Base-by-base conservation (phyloP, 2,113 vertebrate genomes). In the Eulemur rufifrons region DNA sequence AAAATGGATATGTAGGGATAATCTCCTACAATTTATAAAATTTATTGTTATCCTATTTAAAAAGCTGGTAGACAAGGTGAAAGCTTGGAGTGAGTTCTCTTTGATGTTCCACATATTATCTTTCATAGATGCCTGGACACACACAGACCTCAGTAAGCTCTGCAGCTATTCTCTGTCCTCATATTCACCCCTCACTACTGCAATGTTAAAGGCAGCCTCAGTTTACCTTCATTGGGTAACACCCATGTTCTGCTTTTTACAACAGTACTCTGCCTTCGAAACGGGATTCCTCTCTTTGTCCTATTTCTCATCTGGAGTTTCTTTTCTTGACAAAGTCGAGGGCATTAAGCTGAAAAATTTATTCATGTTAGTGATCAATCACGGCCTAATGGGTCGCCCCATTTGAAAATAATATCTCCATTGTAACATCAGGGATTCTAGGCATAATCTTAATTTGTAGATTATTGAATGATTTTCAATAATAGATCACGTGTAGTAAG, bases 141-240 rank as follows among this genome's bases (percentile, higher is more conserved):
- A 23, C 32, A 8, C 5, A 45, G 1, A 23, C 63, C 14, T 66
- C 45, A 89, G 4, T 27, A 59, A 93, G 5, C 5, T 64, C 32
- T 83, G 4, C 2, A 56, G 0, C 1, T 17, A 47, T 21, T 42
- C 90, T 27, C 2, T 1, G 8, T 0, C 20, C 18, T 64, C 4
- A 23, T 80, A 34, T 2, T 1, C 8, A 39, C 2, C 4, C 6
- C 8, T 85, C 3, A 54, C 1, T 18, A 34, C 10, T 12, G 0
- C 0, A 42, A 9, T 5, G 0, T 63, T 25, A 83, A 69, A 32
- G 11, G 1, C 8, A 87, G 4, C 23, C 5, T 95, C 17, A 25
- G 14, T 90, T 86, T 81, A 23, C 15, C 8, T 64, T 92, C 39
- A 76, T 13, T 13, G 61, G 23, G 11, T 59, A 56, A 61, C 4